Percentiles rank a stretch among this genome's conserved stretches.
Evolutionary conservation across 2,797 vertebrate genomes (phyloP).

Genomic region (Epinephelus awoara): DNA sequence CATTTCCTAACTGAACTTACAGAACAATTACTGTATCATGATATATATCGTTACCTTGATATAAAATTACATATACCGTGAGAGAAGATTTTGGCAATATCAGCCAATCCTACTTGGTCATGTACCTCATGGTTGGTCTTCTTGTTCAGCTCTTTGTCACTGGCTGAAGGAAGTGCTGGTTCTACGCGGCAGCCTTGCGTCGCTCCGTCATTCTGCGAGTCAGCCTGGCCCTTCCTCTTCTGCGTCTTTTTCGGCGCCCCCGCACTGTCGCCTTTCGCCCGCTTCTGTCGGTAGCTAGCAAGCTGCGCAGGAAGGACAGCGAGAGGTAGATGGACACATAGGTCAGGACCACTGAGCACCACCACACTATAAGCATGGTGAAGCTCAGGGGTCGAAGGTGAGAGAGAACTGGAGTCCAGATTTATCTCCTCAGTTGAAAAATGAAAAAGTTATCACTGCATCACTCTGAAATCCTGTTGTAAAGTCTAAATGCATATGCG

Average conservation of each 20-base stretch:
- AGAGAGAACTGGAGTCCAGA: constrained; percentile 50
- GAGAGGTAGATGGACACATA: constrained; percentile 91
- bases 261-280: constrained; percentile 88
- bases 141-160: constrained; percentile 36
- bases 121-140: constrained; percentile 78
- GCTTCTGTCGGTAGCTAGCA: constrained; percentile 93
- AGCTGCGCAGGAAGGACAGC: constrained; percentile 92
- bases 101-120: neutral
- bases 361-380: constrained; percentile 84
- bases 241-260: constrained; percentile 92
- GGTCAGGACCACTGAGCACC: constrained; percentile 90
- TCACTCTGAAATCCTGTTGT: neutral
- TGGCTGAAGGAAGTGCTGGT: constrained; percentile 21
- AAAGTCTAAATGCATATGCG: too few relatives aligned
- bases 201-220: constrained; percentile 86
- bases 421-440: constrained; percentile 33
- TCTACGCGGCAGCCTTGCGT: constrained; percentile 86
- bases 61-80: too few relatives aligned
- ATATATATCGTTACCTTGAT: too few relatives aligned
- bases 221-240: constrained; percentile 93
- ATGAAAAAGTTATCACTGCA: constrained; percentile 11
- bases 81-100: too few relatives aligned
- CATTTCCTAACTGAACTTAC: too few relatives aligned
- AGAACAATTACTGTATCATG: too few relatives aligned
- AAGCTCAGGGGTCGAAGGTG: constrained; percentile 44